These are phyloP conservation scores for Slavum lentiscoides DNA, from an alignment of 2,888 invertebrate genomes.

Conservation along the genomic window DNA sequence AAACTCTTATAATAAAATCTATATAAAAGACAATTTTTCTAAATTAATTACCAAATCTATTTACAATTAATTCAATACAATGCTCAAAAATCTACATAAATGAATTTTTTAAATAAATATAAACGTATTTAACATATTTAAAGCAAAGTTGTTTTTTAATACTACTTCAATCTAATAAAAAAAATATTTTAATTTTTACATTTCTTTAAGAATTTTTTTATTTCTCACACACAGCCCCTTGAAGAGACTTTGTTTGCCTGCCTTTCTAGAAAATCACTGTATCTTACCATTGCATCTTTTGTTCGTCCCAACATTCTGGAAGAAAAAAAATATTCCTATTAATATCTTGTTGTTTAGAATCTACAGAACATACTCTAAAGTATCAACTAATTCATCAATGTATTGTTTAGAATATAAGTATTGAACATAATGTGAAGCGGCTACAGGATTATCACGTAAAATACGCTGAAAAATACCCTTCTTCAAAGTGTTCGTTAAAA, in stretches of 20 bases:
- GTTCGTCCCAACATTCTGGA: constrained; percentile 70
- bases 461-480: constrained; percentile 72
- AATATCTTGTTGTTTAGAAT: constrained; percentile 36
- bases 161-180: not conserved
- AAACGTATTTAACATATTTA: not conserved
- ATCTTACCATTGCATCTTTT: constrained; percentile 69
- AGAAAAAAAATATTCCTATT: constrained; percentile 55
- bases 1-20: too few relatives aligned
- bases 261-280: constrained; percentile 20
- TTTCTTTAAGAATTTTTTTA: not conserved
- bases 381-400: constrained; percentile 70
- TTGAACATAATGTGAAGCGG: constrained; percentile 74
- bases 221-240: not conserved
- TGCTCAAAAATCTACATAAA: too few relatives aligned
- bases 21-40: too few relatives aligned
- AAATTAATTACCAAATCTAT: too few relatives aligned
- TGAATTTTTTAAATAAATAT: too few relatives aligned
- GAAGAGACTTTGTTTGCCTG: not conserved
- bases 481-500: constrained; percentile 74
- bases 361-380: constrained; percentile 69
- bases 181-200: too few relatives aligned
- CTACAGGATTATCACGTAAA: constrained; percentile 70
- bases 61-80: too few relatives aligned
- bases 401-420: constrained; percentile 72
- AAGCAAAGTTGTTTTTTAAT: not conserved